A percentile compares a stretch with the other conserved stretches of the same genome.
Conservation (phyloP, 64 coral and sea anemone species). For the Pocillopora verrucosa region DNA sequence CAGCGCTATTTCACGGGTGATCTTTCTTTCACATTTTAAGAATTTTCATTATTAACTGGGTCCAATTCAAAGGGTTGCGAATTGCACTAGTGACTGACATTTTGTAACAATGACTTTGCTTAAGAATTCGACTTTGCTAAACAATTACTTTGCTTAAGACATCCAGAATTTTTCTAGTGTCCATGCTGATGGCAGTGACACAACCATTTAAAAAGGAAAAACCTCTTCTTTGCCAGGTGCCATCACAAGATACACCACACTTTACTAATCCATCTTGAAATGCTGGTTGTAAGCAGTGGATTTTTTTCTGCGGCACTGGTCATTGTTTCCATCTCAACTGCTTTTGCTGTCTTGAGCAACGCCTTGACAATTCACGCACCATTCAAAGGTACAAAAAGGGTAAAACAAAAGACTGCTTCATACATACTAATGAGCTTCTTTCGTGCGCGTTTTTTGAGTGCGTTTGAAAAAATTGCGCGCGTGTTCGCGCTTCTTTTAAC, state of each 20-base stretch:
- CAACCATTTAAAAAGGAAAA: constrained; percentile 75
- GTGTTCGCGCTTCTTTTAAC: too few relatives aligned
- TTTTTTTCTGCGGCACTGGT: constrained; percentile 22
- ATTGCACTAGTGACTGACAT: too few relatives aligned
- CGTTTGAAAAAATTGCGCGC: too few relatives aligned
- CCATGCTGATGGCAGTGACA: constrained; percentile 49
- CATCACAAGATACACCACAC: constrained; percentile 67
- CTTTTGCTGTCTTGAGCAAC: constrained; percentile 18
- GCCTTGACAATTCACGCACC: background rate
- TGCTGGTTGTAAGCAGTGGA: background rate
- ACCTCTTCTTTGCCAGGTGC: constrained; percentile 68
- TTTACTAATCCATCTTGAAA: constrained; percentile 2
- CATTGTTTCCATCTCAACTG: constrained; percentile 42
- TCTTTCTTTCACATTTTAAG: too few relatives aligned
- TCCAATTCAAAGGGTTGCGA: too few relatives aligned
- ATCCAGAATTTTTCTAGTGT: constrained; percentile 57
- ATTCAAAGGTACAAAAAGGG: too few relatives aligned
- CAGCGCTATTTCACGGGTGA: too few relatives aligned
- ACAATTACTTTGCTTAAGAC: background rate
- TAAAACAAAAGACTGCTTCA: too few relatives aligned
- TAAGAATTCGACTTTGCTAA: constrained; percentile 5
- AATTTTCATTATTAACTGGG: too few relatives aligned
- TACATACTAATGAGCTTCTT: too few relatives aligned
- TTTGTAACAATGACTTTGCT: background rate
- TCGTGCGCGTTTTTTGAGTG: too few relatives aligned